These are phyloP conservation scores for Flabesymbios commensalis DNA, from an alignment of 2,888 invertebrate genomes.

Conservation along the genomic window DNA sequence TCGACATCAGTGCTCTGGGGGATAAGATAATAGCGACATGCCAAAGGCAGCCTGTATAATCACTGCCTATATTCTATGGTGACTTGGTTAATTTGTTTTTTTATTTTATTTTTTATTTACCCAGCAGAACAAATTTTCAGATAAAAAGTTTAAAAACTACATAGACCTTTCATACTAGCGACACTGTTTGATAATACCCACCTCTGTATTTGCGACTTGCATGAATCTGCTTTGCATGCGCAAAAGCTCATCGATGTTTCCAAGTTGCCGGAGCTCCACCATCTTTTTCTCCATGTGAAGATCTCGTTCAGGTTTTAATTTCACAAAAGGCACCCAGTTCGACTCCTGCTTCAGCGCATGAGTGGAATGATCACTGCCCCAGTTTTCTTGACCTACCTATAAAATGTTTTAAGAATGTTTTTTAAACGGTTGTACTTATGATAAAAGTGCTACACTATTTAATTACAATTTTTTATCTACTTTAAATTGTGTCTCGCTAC, in stretches of 20 bases:
- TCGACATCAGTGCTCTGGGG: too few relatives aligned
- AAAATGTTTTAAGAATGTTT: background rate
- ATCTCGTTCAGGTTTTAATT: slow-evolving; percentile 48
- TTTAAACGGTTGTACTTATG: background rate
- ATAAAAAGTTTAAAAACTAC: too few relatives aligned
- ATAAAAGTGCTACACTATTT: background rate
- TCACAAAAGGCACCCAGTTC: slow-evolving; percentile 55
- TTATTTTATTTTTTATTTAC: too few relatives aligned
- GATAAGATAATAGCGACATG: too few relatives aligned
- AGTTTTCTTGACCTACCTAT: slow-evolving; percentile 44
- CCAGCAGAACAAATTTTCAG: too few relatives aligned
- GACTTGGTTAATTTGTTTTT: too few relatives aligned
- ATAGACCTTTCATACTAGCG: too few relatives aligned
- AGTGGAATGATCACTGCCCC: slow-evolving; percentile 51
- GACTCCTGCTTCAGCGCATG: slow-evolving; percentile 55
- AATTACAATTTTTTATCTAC: too few relatives aligned
- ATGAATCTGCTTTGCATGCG: slow-evolving; percentile 51
- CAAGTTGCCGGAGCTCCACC: slow-evolving; percentile 47
- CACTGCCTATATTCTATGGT: too few relatives aligned
- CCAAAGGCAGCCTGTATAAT: too few relatives aligned
- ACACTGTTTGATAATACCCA: too few relatives aligned
- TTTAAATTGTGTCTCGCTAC: too few relatives aligned
- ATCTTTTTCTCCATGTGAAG: slow-evolving; percentile 50
- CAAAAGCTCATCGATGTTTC: slow-evolving; percentile 54
- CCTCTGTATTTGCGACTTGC: slow-evolving; percentile 52